A percentile compares a stretch with the other conserved stretches of the same genome.
phyloP scores from a whole-genome alignment of 2,888 invertebrate species.

The Rambutsinella grinnellia region DNA sequence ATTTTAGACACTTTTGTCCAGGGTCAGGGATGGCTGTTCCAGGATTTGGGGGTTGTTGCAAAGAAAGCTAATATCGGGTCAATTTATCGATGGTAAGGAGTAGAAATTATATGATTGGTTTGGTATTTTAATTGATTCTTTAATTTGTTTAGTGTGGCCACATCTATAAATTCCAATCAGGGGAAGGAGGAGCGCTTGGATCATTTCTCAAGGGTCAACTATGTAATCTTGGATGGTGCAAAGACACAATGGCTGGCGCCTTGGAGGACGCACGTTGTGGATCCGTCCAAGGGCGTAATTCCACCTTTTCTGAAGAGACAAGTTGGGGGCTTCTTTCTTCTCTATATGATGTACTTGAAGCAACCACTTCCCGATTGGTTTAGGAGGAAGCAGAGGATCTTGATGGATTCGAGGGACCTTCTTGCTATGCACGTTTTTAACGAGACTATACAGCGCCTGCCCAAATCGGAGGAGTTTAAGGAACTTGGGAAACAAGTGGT shows the following conservation, averaged over 20 bases:
- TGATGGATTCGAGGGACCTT: constrained; percentile 21
- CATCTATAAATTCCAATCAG: not conserved
- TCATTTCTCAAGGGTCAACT: constrained; percentile 9
- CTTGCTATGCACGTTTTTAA: constrained; percentile 29
- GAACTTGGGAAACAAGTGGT: constrained; percentile 23
- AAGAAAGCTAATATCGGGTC: constrained; percentile 16
- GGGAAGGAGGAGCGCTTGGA: constrained; percentile 17
- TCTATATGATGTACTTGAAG: constrained; percentile 20
- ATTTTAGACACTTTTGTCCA: constrained; percentile 18
- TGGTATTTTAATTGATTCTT: not conserved
- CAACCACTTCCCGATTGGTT: constrained; percentile 11
- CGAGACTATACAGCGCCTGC: constrained; percentile 10
- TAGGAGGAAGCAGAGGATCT: constrained; percentile 2
- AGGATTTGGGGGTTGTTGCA: constrained; percentile 13
- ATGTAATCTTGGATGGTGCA: constrained; percentile 24
- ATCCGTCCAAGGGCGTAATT: constrained; percentile 11
- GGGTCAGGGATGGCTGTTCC: constrained; percentile 25
- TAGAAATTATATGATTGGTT: too few species aligned
- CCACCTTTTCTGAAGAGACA: constrained; percentile 33
- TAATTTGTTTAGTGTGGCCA: constrained; percentile 10
- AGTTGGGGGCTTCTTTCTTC: constrained; percentile 28
- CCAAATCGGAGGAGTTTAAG: constrained; percentile 19
- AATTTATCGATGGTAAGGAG: constrained; percentile 26
- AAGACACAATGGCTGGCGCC: constrained; percentile 30
- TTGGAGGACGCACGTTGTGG: constrained; percentile 21